phyloP scores from a whole-genome alignment of 30 jellyfish, hydroid and myxozoan genomes.

The Aurelia aurita region DNA sequence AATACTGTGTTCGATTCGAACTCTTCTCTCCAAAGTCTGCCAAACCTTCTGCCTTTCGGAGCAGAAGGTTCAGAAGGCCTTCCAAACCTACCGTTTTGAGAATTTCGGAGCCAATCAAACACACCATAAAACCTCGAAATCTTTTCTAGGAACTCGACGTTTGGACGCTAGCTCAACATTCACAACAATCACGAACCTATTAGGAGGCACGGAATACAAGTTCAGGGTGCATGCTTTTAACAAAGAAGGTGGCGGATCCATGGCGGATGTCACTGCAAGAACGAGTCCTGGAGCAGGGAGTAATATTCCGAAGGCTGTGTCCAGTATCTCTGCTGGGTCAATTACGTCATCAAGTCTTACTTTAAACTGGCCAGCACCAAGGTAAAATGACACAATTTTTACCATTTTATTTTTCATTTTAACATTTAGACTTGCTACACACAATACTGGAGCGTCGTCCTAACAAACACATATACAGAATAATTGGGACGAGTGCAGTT shows the following conservation, averaged over 20 bases:
- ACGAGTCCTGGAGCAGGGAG: slow-evolving; percentile 31
- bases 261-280: slow-evolving; percentile 21
- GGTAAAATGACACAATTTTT: too few relatives aligned
- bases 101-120: too few relatives aligned
- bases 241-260: slow-evolving; percentile 68
- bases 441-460: too few relatives aligned
- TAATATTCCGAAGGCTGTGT: slow-evolving; percentile 45
- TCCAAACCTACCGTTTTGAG: too few relatives aligned
- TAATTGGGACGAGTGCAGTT: too few relatives aligned
- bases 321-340: slow-evolving; percentile 52
- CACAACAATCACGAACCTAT: slow-evolving; percentile 42
- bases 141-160: slow-evolving; percentile 9
- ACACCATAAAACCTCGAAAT: background rate
- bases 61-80: too few relatives aligned
- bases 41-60: too few relatives aligned
- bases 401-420: too few relatives aligned
- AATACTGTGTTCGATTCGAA: too few relatives aligned
- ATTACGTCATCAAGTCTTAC: slow-evolving; percentile 58
- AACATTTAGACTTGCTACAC: too few relatives aligned
- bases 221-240: slow-evolving; percentile 80
- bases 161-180: slow-evolving; percentile 34
- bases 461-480: too few relatives aligned
- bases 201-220: slow-evolving; percentile 68
- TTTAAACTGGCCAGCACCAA: slow-evolving; percentile 76
- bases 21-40: too few relatives aligned